A percentile compares a stretch with the other conserved stretches of the same genome.
Evolutionary conservation across 2,888 invertebrate genomes (phyloP).

Genomic region (Helobdella robusta): DNA sequence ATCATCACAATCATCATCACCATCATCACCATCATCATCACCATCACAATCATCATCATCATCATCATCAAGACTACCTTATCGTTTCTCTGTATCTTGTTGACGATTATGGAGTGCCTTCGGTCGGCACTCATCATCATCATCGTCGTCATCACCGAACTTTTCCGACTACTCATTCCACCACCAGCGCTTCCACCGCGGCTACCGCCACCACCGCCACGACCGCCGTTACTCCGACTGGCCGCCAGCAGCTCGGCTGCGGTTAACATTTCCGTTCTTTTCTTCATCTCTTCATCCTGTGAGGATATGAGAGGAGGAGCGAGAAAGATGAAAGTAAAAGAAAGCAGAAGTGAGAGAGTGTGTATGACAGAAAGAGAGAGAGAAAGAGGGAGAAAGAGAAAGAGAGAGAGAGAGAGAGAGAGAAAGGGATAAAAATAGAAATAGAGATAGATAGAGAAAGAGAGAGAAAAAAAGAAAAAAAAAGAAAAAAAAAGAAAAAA

Average conservation of each 20-base stretch:
- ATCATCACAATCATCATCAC: not conserved
- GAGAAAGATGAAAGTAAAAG: not conserved
- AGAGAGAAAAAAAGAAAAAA: not conserved
- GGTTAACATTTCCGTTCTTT: too few relatives aligned
- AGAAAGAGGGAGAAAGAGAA: not conserved
- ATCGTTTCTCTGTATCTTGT: too few relatives aligned
- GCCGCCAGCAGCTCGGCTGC: too few relatives aligned
- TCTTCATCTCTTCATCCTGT: too few relatives aligned
- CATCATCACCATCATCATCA: not conserved
- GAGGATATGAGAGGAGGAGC: not conserved
- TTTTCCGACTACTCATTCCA: too few relatives aligned
- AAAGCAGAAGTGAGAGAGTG: not conserved
- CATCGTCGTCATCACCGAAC: too few relatives aligned
- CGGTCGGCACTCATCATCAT: too few relatives aligned
- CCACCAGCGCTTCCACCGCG: too few relatives aligned
- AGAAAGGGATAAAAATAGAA: not conserved
- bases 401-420: too few relatives aligned
- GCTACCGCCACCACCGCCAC: too few relatives aligned
- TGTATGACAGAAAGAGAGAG: not conserved
- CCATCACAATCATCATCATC: conserved; percentile 3
- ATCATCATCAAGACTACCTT: conserved; percentile 4
- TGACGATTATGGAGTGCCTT: too few relatives aligned
- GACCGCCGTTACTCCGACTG: too few relatives aligned
- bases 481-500: not conserved
- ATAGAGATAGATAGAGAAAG: not conserved